Conservation (phyloP, 2,888 invertebrate species). For the Creontiades dilutus region DNA sequence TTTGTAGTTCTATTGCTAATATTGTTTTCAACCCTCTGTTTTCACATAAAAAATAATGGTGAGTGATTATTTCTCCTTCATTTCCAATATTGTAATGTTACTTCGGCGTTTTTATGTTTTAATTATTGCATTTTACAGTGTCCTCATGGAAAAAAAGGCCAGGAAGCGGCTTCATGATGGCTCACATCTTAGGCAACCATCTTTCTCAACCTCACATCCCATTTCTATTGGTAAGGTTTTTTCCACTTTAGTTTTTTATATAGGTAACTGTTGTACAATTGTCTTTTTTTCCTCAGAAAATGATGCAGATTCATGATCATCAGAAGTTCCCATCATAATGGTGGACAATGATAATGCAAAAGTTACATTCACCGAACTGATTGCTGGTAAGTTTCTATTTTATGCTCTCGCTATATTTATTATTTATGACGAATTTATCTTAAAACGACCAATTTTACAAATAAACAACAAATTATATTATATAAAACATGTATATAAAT, state of each 20-base stretch:
- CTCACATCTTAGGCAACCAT: not conserved
- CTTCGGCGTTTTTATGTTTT: not conserved
- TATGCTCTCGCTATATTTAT: not conserved
- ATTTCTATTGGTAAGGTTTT: constrained; percentile 36
- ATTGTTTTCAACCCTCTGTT: not conserved
- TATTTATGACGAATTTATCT: constrained; percentile 13
- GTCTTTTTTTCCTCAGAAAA: not conserved
- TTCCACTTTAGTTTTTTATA: constrained; percentile 26
- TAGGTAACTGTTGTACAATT: not conserved
- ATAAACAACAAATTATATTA: too few relatives aligned
- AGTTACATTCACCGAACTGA: not conserved
- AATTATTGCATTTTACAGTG: constrained; percentile 11
- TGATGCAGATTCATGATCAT: not conserved
- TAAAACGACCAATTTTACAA: not conserved
- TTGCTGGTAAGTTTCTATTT: constrained; percentile 15
- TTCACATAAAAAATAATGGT: not conserved
- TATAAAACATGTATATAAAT: too few relatives aligned
- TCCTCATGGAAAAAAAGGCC: constrained; percentile 31
- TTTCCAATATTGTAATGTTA: not conserved
- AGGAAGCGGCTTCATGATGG: constrained; percentile 31
- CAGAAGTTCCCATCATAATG: not conserved
- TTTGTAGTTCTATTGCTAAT: too few relatives aligned
- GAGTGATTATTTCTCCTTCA: constrained; percentile 50
- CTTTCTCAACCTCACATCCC: constrained; percentile 11
- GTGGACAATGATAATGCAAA: not conserved